Base-by-base conservation (phyloP, 2,113 vertebrate species). In the Aix galericulata region DNA sequence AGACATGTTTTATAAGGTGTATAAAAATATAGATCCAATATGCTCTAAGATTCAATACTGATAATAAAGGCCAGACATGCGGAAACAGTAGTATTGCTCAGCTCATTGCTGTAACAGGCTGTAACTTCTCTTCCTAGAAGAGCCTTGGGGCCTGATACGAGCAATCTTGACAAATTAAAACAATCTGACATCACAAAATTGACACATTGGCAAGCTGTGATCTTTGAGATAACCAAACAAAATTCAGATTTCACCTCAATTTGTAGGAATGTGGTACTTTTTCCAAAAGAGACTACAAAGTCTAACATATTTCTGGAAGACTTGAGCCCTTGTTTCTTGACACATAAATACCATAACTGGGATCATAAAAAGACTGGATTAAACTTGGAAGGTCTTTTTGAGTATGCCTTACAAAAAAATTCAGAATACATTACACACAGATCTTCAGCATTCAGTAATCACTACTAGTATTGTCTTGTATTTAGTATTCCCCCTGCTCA, bases 141-240 rank as follows among this genome's bases (percentile, higher is more conserved):
- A 93, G 64, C 48, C 67, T 38, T 46, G 31, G 18, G 55, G 55
- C 63, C 68, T 55, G 27, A 86, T 34, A 84, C 13, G 23, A 92
- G 53, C 64, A 83, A 62, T 40, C 48, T 40, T 78, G 44, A 82
- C n/a, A 92, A 89, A 85, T 62, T 29, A 74, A 27, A 17, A 29
- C 36, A 64, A 64, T 40, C 26, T 40, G 36, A 67, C n/a, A 81
- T 25, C 50, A 53, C n/a, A 11, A 10, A 72, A 90, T 9, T 29
- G 26, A 60, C 76, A 82, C 52, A 59, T 4, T 85, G 55, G 62
- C 60, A 69, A 88, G 7, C 26, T 68, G 58, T 53, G 76, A 75
- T 88, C 77, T 62, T 66, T 66, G n/a, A 76, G 71, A 85, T 48
- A 87, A 82, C 44, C 78, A 94, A 91, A 76, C 60, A 79, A 60